A percentile compares a stretch with the other conserved stretches of the same genome.
phyloP scores from a whole-genome alignment of 2,888 invertebrate genomes.

The Agriopis leucophaearia region DNA sequence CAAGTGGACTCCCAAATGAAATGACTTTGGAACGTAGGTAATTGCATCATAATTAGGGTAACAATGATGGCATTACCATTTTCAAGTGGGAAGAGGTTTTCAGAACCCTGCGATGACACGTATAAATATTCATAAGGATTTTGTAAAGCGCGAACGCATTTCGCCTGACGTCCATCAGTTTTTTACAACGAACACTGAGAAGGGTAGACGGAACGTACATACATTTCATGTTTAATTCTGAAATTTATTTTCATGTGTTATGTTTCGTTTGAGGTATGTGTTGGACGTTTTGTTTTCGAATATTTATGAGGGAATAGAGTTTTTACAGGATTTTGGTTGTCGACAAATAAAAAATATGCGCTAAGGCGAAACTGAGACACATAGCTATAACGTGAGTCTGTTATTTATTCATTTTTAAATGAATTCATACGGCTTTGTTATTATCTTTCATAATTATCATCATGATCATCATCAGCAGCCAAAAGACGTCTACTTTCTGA shows the following conservation, averaged over 20 bases:
- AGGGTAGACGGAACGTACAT: slow-evolving; percentile 16
- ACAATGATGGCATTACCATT: slow-evolving; percentile 33
- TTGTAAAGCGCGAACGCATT: slow-evolving; percentile 34
- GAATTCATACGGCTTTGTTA: no score
- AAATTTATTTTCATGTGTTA: slow-evolving; percentile 9
- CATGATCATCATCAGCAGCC: no score
- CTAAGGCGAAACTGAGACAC: no score
- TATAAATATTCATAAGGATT: slow-evolving; percentile 45
- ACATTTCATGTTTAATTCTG: slow-evolving; percentile 3
- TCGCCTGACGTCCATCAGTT: slow-evolving; percentile 33
- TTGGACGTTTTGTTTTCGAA: slow-evolving; percentile 5
- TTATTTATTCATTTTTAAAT: no score
- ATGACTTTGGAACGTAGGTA: slow-evolving; percentile 25
- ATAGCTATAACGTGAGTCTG: no score
- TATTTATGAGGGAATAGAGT: not conserved
- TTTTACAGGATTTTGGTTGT: not conserved
- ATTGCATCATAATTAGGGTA: slow-evolving; percentile 43
- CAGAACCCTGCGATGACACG: slow-evolving; percentile 26
- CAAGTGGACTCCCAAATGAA: slow-evolving; percentile 37
- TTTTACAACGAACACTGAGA: slow-evolving; percentile 22
- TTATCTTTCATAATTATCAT: no score
- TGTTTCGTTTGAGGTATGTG: slow-evolving; percentile 2
- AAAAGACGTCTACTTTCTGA: no score
- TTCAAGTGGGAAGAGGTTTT: slow-evolving; percentile 29
- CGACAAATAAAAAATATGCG: no score